Evolutionary conservation across 2,797 vertebrate species (phyloP).

Genomic region (Ceryle rudis): DNA sequence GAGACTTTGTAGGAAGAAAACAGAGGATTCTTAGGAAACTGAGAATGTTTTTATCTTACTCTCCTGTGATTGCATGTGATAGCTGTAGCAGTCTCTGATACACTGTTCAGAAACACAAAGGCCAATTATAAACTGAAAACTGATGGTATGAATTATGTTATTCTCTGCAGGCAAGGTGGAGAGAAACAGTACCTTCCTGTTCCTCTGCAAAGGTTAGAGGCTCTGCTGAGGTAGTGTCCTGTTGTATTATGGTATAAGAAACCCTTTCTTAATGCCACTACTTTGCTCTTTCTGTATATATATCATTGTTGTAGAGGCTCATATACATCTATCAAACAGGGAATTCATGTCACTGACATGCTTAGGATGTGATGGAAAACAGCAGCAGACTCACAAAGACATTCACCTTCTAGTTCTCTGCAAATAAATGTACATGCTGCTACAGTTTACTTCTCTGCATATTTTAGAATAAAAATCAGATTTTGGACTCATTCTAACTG

Average conservation of each 20-base stretch:
- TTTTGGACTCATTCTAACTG: not conserved
- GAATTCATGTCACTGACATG: not conserved
- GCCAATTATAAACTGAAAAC: not conserved
- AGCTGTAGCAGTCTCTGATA: not conserved
- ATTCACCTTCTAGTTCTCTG: not conserved
- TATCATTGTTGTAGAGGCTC: not conserved
- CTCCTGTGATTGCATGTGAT: not conserved
- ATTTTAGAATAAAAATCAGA: not conserved
- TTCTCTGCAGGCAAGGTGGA: not conserved
- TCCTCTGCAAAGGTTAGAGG: not conserved
- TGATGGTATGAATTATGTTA: not conserved
- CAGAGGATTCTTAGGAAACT: not conserved
- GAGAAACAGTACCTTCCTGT: not conserved
- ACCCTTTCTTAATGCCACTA: not conserved
- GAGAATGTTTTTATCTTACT: not conserved
- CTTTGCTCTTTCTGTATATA: not conserved
- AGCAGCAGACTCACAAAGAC: not conserved
- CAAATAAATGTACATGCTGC: fast-evolving
- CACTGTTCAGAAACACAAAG: not conserved
- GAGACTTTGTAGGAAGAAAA: not conserved
- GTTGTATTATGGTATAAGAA: not conserved
- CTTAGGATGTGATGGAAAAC: not conserved
- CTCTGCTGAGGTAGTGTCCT: not conserved
- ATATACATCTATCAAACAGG: not conserved
- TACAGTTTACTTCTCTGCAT: not conserved